Percentiles rank a stretch among this genome's conserved stretches.
These are phyloP conservation scores for Tachina grossa DNA, from an alignment of 2,888 invertebrate species.

Conservation along the genomic window DNA sequence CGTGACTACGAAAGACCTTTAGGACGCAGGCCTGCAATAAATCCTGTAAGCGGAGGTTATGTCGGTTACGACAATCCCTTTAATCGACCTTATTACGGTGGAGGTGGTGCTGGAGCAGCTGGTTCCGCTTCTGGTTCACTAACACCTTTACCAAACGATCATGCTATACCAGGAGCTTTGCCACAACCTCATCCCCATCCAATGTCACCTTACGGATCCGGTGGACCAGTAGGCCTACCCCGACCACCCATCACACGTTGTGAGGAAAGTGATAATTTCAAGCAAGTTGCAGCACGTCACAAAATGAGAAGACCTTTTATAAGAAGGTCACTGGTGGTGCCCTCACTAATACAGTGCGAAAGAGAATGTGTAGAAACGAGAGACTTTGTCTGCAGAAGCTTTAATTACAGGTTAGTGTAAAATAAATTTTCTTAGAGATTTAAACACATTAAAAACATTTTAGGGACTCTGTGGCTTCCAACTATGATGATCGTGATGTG, in stretches of 20 bases:
- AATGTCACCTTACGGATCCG: constrained; percentile 75
- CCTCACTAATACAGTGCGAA: constrained; percentile 91
- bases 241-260: constrained; percentile 85
- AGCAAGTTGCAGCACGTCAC: constrained; percentile 90
- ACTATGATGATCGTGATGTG: constrained; percentile 85
- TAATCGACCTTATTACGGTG: constrained; percentile 78
- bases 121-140: constrained; percentile 72
- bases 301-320: constrained; percentile 91
- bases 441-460: background rate
- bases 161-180: constrained; percentile 76
- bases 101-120: constrained; percentile 54
- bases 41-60: constrained; percentile 74
- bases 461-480: constrained; percentile 85
- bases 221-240: constrained; percentile 81
- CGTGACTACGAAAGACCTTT: constrained; percentile 80
- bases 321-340: constrained; percentile 88
- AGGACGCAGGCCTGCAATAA: constrained; percentile 75
- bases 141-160: constrained; percentile 76
- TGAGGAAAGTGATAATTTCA: constrained; percentile 91
- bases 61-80: constrained; percentile 80
- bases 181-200: constrained; percentile 73
- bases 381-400: constrained; percentile 93
- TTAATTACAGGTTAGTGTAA: constrained; percentile 89
- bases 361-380: constrained; percentile 91
- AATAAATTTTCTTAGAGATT: background rate